These are phyloP conservation scores for Rostratula benghalensis DNA, from an alignment of 2,113 vertebrate genomes.

Conservation along the genomic window DNA sequence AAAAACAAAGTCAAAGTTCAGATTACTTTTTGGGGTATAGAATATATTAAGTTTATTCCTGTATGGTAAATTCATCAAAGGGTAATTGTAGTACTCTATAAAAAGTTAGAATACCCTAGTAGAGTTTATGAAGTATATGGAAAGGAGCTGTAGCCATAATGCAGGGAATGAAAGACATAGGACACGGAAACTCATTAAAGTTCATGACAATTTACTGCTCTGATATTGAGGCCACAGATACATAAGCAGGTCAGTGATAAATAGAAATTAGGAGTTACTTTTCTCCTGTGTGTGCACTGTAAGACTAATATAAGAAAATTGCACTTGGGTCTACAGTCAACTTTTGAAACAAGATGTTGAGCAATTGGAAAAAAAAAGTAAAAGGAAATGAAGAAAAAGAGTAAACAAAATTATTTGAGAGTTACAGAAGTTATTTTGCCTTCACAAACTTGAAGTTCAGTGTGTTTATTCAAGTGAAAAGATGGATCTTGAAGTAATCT, in stretches of 20 bases:
- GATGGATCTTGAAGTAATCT: neutral
- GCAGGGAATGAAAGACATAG: neutral
- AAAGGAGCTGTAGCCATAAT: neutral
- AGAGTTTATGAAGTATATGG: neutral
- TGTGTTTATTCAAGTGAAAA: neutral
- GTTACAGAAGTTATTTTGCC: neutral
- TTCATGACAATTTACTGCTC: neutral
- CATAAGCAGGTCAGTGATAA: neutral
- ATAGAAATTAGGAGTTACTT: neutral
- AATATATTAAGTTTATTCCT: conserved; percentile 14
- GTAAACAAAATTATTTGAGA: neutral
- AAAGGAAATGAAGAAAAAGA: neutral
- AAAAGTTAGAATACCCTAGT: neutral
- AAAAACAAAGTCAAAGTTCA: conserved; percentile 14
- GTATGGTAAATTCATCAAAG: neutral
- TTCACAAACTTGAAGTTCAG: neutral
- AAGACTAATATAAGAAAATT: neutral
- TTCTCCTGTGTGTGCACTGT: neutral
- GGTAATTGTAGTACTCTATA: neutral
- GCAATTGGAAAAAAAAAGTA: neutral
- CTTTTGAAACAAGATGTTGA: neutral
- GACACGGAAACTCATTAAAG: neutral
- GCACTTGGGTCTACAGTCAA: neutral
- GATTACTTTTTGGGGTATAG: neutral
- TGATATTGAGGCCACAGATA: neutral